Evolutionary conservation across 1,140 invertebrate species (phyloP), one percentile per base, ranked within the genome.

Genomic region (Lepidurus couesii): DNA sequence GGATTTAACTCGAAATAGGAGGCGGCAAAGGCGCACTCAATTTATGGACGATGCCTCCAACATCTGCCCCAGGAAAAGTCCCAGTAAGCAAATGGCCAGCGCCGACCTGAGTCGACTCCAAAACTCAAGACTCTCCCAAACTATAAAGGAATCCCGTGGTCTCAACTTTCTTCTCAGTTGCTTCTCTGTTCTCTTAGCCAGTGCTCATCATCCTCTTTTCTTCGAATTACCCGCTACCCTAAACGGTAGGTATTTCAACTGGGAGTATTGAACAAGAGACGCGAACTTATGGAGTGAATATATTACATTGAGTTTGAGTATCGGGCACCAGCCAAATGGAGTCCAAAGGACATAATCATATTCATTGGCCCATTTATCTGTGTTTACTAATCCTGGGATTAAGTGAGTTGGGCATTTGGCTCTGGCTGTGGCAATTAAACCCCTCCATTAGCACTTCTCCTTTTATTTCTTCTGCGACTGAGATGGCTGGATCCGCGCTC

Each of bases 381-480:
- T 65, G 53, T 65, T 21, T 65, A n/a, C 16, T 21, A 4, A n/a
- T 65, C 16, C 53, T 65, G 53, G 8, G 53, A 13, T 65, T 65
- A 65, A 65, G 53, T 65, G 53, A 65, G 53, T 21, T 65, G 13
- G 21, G 53, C n/a, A 65, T 65, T 65, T 65, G 53, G 53, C 53
- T 65, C 53, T 65, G 53, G 53, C 53, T 65, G 53, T 65, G 53
- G 53, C 53, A 65, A 65, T 65, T 65, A 65, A 65, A 65, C 8
- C 53, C 53, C 21, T 1, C 53, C 13, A 65, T 65, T 65, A 65
- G 53, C 16, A 65, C 16, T 21, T 11, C 53, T 13, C 34, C 34
- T 34, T 34, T 34, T 34, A 34, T 34, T 34, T 65, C 53, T 13
- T 65, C 53, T 21, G 16, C 53, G 6, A 65, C 53, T 65, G 53